Percentiles rank a stretch among this genome's conserved stretches.
phyloP scores from a whole-genome alignment of 2,888 invertebrate species.

The Masnerella sp. region DNA sequence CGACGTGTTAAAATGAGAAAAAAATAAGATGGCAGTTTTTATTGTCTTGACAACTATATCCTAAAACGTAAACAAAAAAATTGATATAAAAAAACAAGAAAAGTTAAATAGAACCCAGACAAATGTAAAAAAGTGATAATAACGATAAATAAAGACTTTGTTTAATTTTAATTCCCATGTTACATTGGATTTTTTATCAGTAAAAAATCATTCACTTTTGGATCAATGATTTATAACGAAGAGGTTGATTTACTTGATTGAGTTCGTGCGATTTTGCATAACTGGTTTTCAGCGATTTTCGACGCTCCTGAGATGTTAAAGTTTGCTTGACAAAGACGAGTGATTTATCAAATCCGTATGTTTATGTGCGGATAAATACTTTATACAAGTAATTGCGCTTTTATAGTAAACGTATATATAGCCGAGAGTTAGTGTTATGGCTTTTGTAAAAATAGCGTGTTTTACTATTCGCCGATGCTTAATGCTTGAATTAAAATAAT shows the following conservation, averaged over 20 bases:
- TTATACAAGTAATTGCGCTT: constrained; percentile 28
- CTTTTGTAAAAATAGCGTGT: constrained; percentile 17
- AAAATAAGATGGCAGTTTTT: too few relatives aligned
- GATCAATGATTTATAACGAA: constrained; percentile 21
- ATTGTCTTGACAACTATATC: too few relatives aligned
- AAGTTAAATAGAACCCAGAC: too few relatives aligned
- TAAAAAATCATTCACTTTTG: constrained; percentile 20
- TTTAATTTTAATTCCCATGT: too few relatives aligned
- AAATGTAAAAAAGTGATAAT: too few relatives aligned
- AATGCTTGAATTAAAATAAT: constrained; percentile 21
- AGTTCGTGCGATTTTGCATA: constrained; percentile 26
- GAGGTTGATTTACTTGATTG: constrained; percentile 5
- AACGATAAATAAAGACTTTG: too few relatives aligned
- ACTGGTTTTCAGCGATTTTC: constrained; percentile 27
- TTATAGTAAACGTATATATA: constrained; percentile 17
- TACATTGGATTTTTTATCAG: too few relatives aligned
- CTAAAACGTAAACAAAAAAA: too few relatives aligned
- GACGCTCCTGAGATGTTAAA: constrained; percentile 4
- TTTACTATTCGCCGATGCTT: constrained; percentile 31
- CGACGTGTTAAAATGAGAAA: too few relatives aligned
- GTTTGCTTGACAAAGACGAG: constrained; percentile 7
- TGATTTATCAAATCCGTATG: constrained; percentile 27
- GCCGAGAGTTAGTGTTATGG: constrained; percentile 10
- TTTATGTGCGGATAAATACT: constrained; percentile 18
- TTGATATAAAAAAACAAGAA: too few relatives aligned